Conservation (phyloP, 2,888 invertebrate species). For the Oxytorus armatus region DNA sequence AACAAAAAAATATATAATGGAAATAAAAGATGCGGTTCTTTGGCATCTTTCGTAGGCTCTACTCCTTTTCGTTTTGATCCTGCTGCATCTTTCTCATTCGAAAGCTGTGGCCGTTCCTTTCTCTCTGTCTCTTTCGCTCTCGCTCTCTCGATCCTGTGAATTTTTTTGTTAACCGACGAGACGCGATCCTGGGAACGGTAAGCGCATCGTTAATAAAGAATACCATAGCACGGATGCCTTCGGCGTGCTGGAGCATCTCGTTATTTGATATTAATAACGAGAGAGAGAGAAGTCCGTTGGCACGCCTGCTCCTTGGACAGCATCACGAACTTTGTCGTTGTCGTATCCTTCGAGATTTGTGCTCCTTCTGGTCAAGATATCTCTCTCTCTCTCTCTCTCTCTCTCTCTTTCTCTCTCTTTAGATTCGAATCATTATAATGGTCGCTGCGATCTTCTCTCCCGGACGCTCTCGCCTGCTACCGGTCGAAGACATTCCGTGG, state of each 20-base stretch:
- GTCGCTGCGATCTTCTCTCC: slow-evolving; percentile 68
- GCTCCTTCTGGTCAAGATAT: slow-evolving; percentile 49
- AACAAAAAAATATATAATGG: slow-evolving; percentile 7
- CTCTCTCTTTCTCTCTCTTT: slow-evolving; percentile 55
- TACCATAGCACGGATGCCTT: slow-evolving; percentile 80
- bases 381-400: slow-evolving; percentile 45
- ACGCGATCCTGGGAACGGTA: slow-evolving; percentile 70
- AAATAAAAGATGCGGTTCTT: slow-evolving; percentile 44
- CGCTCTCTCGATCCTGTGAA: slow-evolving; percentile 38
- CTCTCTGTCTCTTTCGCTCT: slow-evolving; percentile 28
- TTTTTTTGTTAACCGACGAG: slow-evolving; percentile 68
- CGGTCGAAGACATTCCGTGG: slow-evolving; percentile 68
- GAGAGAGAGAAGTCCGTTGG: slow-evolving; percentile 58
- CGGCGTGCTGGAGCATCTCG: slow-evolving; percentile 80
- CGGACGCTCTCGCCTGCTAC: slow-evolving; percentile 65
- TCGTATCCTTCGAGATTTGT: slow-evolving; percentile 61
- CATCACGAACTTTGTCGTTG: slow-evolving; percentile 60
- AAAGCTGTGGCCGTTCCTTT: slow-evolving; percentile 32
- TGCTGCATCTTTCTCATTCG: slow-evolving; percentile 38
- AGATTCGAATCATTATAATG: slow-evolving; percentile 83
- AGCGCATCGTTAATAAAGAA: slow-evolving; percentile 83
- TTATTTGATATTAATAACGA: slow-evolving; percentile 84
- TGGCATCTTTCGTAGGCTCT: slow-evolving; percentile 4
- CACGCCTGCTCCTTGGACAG: slow-evolving; percentile 60
- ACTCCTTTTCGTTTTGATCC: slow-evolving; percentile 32